Conservation (phyloP, 2,797 vertebrate species). For the Phrynocephalus vlangalii region DNA sequence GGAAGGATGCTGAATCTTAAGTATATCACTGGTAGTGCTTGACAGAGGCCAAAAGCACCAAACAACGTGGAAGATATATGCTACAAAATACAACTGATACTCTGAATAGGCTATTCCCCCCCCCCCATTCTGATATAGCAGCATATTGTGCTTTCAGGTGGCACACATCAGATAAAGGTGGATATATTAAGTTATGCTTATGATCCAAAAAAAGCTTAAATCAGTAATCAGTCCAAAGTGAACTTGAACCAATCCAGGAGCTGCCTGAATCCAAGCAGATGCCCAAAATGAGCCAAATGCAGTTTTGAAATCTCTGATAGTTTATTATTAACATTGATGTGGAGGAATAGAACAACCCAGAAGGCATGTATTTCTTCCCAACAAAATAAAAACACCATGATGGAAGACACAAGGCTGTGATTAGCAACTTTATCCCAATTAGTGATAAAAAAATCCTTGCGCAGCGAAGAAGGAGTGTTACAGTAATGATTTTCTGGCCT, state of each 20-base stretch:
- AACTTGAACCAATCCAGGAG: too few species aligned
- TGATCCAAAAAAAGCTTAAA: neutral
- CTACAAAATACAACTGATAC: neutral
- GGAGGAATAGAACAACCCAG: neutral
- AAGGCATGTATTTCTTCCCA: neutral
- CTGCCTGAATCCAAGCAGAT: too few species aligned
- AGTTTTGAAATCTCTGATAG: neutral
- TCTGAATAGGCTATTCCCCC: neutral
- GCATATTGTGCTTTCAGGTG: neutral
- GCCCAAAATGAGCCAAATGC: neutral
- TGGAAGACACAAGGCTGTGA: neutral
- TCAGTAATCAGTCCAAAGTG: neutral
- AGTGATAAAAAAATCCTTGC: neutral
- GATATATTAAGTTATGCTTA: neutral
- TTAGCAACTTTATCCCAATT: neutral
- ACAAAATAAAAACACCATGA: neutral
- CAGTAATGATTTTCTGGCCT: neutral
- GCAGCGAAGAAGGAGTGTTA: neutral
- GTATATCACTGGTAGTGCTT: slow-evolving; percentile 8
- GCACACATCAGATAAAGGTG: neutral
- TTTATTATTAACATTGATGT: neutral
- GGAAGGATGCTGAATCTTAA: slow-evolving; percentile 42
- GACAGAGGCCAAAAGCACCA: slow-evolving; percentile 14
- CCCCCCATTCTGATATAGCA: neutral
- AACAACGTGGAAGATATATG: neutral